Evolutionary conservation across 30 jellyfish, hydroid and myxozoan species (phyloP).

Genomic region (Sanderia malayensis): DNA sequence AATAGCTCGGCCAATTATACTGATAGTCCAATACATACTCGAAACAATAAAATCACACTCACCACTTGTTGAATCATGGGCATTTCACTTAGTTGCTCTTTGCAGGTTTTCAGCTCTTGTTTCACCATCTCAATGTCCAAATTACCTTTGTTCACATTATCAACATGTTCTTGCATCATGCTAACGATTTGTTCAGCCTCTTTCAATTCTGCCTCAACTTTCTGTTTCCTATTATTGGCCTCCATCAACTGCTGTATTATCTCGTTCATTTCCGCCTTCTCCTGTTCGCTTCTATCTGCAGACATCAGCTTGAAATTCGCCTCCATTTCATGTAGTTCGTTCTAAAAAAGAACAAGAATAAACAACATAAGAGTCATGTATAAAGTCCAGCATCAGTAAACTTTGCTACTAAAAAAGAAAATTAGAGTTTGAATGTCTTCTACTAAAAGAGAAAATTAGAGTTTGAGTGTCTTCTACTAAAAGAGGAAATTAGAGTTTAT

Average conservation of each 20-base stretch:
- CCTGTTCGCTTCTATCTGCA: neutral
- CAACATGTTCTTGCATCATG: conserved; percentile 54
- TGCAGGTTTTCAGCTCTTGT: conserved; percentile 6
- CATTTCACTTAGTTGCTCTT: conserved; percentile 16
- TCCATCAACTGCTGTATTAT: neutral
- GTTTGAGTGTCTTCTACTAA: too few relatives aligned
- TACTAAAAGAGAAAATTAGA: too few relatives aligned
- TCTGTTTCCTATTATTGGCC: neutral
- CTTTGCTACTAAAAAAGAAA: too few relatives aligned
- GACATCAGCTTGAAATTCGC: conserved; percentile 13
- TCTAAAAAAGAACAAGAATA: too few relatives aligned
- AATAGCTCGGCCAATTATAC: neutral
- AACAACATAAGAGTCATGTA: too few relatives aligned
- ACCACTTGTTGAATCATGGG: conserved; percentile 49
- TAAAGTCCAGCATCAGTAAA: too few relatives aligned
- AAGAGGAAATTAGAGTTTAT: too few relatives aligned
- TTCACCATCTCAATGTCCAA: conserved; percentile 9
- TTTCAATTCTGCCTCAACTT: conserved; percentile 9
- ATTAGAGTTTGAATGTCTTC: too few relatives aligned
- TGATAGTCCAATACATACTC: neutral
- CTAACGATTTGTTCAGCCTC: conserved; percentile 29
- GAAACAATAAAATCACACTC: neutral
- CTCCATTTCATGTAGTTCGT: conserved; percentile 2
- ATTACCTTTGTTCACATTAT: conserved; percentile 25
- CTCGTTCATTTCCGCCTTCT: neutral